These are phyloP conservation scores for Trichonephila inaurata DNA, from an alignment of 1,140 invertebrate genomes.

Conservation along the genomic window DNA sequence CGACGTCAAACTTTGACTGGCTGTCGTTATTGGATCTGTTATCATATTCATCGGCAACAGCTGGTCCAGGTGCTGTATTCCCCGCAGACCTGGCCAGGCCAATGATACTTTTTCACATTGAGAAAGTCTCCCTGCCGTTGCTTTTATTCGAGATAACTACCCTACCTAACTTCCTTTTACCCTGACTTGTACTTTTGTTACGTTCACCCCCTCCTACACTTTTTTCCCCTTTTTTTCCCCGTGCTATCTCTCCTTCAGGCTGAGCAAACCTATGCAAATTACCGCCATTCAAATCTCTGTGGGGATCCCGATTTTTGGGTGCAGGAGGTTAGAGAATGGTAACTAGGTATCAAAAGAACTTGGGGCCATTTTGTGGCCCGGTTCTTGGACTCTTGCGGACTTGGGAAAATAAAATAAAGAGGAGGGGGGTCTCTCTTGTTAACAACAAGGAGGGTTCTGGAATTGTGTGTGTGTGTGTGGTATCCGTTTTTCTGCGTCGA, in stretches of 20 bases:
- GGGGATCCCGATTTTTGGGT: constrained; percentile 17
- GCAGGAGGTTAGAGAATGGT: constrained; percentile 16
- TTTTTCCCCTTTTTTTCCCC: background rate
- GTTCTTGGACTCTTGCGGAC: background rate
- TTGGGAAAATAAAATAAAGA: background rate
- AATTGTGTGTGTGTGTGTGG: background rate
- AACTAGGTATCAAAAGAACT: constrained; percentile 36
- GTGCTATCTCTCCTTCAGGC: constrained; percentile 41
- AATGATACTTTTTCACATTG: constrained; percentile 27
- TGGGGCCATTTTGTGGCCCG: constrained; percentile 1
- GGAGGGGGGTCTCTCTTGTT: background rate
- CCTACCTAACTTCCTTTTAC: constrained; percentile 55
- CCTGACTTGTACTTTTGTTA: constrained; percentile 52
- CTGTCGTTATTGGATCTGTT: background rate
- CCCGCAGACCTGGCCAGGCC: background rate
- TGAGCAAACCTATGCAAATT: constrained; percentile 74
- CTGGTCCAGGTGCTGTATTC: constrained; percentile 52
- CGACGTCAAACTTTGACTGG: background rate
- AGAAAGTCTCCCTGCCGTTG: constrained; percentile 32
- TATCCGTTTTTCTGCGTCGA: constrained; percentile 34
- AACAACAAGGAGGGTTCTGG: background rate
- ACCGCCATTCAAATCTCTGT: constrained; percentile 52
- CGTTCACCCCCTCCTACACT: constrained; percentile 63
- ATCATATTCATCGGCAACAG: constrained; percentile 9
- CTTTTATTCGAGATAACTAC: constrained; percentile 68